Conservation (phyloP, 2,113 vertebrate species). For the Solea solea region DNA sequence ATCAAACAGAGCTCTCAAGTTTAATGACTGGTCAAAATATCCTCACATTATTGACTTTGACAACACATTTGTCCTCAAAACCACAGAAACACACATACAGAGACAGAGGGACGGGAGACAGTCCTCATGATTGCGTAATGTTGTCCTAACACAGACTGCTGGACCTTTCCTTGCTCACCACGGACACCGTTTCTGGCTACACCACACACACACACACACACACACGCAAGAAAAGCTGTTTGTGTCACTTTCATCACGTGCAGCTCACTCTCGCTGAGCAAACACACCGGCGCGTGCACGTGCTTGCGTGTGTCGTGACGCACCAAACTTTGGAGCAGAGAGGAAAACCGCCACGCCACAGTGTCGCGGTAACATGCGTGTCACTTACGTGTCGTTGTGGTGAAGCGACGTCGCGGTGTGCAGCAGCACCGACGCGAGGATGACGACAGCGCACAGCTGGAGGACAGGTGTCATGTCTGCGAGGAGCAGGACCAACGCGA, state of each 20-base stretch:
- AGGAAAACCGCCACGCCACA: background rate
- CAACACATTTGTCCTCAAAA: background rate
- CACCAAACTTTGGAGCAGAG: slow-evolving; percentile 3
- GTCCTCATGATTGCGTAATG: slow-evolving; percentile 39
- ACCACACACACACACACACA: background rate
- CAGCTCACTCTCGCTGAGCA: background rate
- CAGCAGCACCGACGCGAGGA: slow-evolving; percentile 34
- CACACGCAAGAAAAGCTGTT: background rate
- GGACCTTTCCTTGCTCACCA: background rate
- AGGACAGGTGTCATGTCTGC: slow-evolving; percentile 60
- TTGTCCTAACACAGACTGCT: slow-evolving; percentile 8
- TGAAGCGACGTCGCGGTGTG: slow-evolving; percentile 29
- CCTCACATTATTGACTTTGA: too few species aligned
- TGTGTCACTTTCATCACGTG: background rate
- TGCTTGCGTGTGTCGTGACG: background rate
- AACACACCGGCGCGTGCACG: background rate
- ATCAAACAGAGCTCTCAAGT: too few species aligned
- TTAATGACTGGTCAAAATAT: too few species aligned
- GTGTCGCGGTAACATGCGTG: background rate
- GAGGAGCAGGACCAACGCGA: background rate
- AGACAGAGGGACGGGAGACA: background rate
- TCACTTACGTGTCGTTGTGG: slow-evolving; percentile 66
- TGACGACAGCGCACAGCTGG: slow-evolving; percentile 12
- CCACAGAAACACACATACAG: background rate
- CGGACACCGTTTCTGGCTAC: background rate